Conservation (phyloP, 2,797 vertebrate species). For the Aldrovandia affinis region DNA sequence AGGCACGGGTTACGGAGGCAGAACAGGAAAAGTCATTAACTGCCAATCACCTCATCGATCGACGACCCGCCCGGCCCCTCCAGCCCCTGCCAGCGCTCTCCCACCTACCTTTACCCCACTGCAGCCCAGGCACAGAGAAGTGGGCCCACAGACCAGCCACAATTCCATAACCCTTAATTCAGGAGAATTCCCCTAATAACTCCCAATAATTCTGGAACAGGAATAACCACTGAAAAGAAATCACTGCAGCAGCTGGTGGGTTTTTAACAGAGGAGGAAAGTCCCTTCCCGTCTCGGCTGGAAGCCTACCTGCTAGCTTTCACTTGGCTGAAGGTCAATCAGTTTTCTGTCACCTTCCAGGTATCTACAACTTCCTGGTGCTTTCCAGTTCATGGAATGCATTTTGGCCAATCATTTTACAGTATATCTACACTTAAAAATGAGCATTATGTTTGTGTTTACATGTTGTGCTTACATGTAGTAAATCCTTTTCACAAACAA, state of each 20-base stretch:
- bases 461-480: too few species aligned
- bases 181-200: background rate
- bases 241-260: background rate
- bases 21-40: slow-evolving; percentile 86
- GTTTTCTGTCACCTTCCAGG: background rate
- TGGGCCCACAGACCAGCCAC: background rate
- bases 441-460: background rate
- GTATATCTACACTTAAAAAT: background rate
- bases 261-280: background rate
- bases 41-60: slow-evolving; percentile 87
- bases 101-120: background rate
- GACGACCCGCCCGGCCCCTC: too few species aligned
- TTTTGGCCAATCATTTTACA: background rate
- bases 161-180: background rate
- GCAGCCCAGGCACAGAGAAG: background rate
- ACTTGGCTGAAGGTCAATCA: background rate
- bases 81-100: slow-evolving; percentile 32
- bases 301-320: background rate
- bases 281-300: background rate
- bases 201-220: background rate
- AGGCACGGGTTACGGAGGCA: slow-evolving; percentile 80
- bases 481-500: background rate
- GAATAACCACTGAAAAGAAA: background rate
- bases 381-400: background rate
- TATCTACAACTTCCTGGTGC: too few species aligned